These are phyloP conservation scores for Rhorus exstirpatorius DNA, from an alignment of 2,888 invertebrate species.

Conservation along the genomic window DNA sequence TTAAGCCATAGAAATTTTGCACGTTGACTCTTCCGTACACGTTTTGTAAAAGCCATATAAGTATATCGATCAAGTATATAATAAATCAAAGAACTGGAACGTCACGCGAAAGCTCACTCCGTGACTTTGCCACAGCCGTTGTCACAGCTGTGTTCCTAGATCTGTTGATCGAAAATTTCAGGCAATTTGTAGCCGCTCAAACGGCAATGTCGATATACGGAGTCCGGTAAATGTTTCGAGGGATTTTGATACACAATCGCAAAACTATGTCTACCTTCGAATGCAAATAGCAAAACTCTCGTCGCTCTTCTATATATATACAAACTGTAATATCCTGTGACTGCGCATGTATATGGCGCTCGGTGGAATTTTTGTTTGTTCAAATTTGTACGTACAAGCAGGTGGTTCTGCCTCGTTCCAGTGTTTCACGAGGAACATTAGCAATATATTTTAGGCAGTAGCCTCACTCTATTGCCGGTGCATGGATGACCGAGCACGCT, in stretches of 20 bases:
- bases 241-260: slow-evolving; percentile 16
- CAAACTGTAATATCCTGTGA: slow-evolving; percentile 65
- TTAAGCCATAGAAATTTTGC: no score
- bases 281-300: slow-evolving; percentile 66
- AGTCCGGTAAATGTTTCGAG: neutral
- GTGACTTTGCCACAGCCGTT: neutral
- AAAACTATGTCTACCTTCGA: slow-evolving; percentile 31
- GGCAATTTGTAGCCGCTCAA: slow-evolving; percentile 17
- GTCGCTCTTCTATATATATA: slow-evolving; percentile 61
- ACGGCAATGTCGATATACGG: slow-evolving; percentile 19
- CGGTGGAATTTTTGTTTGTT: slow-evolving; percentile 65
- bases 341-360: slow-evolving; percentile 17
- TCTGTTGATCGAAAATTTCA: slow-evolving; percentile 16
- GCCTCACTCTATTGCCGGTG: slow-evolving; percentile 7
- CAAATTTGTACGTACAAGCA: slow-evolving; percentile 70
- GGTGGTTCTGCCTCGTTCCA: slow-evolving; percentile 60
- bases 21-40: no score
- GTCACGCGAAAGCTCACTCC: neutral
- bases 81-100: neutral
- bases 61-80: no score
- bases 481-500: slow-evolving; percentile 63
- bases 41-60: no score
- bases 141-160: neutral
- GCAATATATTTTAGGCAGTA: slow-evolving; percentile 47
- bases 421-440: slow-evolving; percentile 59